Evolutionary conservation across 2,113 vertebrate species (phyloP), one percentile per base, ranked within the genome.

Genomic region (Phylloscopus whistleri): DNA sequence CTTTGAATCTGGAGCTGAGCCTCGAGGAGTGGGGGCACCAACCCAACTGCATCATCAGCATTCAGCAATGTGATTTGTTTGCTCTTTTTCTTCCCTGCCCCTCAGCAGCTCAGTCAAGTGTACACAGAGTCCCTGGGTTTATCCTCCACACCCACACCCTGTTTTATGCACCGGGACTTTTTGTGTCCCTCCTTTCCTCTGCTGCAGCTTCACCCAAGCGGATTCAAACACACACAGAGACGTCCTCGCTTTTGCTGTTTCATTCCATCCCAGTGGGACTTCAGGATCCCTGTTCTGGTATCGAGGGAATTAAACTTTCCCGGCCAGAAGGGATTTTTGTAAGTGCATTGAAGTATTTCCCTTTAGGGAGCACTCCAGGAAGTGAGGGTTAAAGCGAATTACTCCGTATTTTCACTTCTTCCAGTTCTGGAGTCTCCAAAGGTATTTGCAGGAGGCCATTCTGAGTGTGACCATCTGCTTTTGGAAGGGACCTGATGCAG

Each of bases 161-260:
- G 5, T 4, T 81, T 70, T 41, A 24, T 58, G 26, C 37, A 31
- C 9, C 0, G 0, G 66, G 37, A 10, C 16, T 67, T 87, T 63
- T 33, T 52, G 30, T 35, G 35, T 49, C 56, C 19, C 18, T 74
- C 27, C 14, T 78, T 77, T 43, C 33, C 83, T 21, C 74, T 48
- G 14, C 28, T 77, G 43, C 53, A 73, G 2, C 51, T 62, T 87
- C 52, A 31, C n/a, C 49, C 33, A 17, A 16, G 28, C 0, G 0
- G 58, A 33, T 51, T 73, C 27, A 39, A 79, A n/a, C 41, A 43
- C 58, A 73, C 46, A 31, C 11, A 66, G 21, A 83, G 11, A 37
- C 31, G n/a, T 55, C 39, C 21, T 58, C 31, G 60, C 21, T 79
- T 80, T 55, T 48, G 27, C 13, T 37, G 0, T 44, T 70, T 68